Evolutionary conservation across 1,140 invertebrate species (phyloP).

Genomic region (Calephelis nemesis): DNA sequence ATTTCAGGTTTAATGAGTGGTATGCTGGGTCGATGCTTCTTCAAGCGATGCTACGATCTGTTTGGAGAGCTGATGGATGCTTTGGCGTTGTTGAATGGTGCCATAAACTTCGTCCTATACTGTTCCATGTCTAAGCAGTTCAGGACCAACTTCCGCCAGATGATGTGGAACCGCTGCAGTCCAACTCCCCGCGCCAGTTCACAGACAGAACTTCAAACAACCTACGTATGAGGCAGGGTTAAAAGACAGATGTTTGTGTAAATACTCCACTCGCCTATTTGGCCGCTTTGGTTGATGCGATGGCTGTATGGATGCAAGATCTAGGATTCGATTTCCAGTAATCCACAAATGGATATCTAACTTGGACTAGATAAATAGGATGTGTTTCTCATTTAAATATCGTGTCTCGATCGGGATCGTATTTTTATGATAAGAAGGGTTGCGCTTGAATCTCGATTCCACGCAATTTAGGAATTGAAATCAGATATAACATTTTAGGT

Average conservation of each 20-base stretch:
- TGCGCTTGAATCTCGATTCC: too few relatives aligned
- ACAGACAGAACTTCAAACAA: constrained; percentile 66
- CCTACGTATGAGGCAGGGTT: constrained; percentile 48
- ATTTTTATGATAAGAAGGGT: too few relatives aligned
- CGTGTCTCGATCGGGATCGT: too few relatives aligned
- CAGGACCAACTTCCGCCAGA: constrained; percentile 86
- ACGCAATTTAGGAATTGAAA: too few relatives aligned
- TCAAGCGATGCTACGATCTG: constrained; percentile 86
- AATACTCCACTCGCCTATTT: neutral
- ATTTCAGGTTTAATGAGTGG: constrained; percentile 84
- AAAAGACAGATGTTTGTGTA: constrained; percentile 7
- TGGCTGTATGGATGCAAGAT: too few relatives aligned
- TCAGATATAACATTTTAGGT: too few relatives aligned
- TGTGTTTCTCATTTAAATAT: too few relatives aligned
- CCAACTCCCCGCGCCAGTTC: constrained; percentile 48
- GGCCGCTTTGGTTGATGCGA: too few relatives aligned
- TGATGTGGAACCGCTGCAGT: constrained; percentile 51
- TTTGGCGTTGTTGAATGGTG: constrained; percentile 92
- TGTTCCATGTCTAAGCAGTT: constrained; percentile 97
- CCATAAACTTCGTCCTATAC: constrained; percentile 96
- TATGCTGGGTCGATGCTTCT: constrained; percentile 86
- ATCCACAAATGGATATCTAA: too few relatives aligned
- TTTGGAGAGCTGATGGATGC: constrained; percentile 95
- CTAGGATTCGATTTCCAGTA: too few relatives aligned
- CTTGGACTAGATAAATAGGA: too few relatives aligned